Evolutionary conservation across 2,797 vertebrate genomes (phyloP).

Genomic region (Nasua narica): DNA sequence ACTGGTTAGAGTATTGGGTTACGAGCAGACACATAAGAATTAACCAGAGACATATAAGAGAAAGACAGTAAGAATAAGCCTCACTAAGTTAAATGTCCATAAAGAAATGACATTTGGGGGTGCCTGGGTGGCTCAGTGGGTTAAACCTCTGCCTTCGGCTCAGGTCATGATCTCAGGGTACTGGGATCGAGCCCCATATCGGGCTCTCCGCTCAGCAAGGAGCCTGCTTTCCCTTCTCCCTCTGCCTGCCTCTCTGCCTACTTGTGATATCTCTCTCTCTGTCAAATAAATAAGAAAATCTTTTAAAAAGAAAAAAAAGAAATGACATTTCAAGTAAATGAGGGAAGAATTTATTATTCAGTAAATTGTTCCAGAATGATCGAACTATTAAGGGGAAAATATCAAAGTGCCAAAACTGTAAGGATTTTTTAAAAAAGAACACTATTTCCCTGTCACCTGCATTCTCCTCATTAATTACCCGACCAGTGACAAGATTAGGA

Average conservation of each 20-base stretch:
- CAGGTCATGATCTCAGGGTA: too few species aligned
- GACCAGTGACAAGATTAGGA: not conserved
- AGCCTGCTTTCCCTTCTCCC: too few species aligned
- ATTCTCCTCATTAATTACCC: not conserved
- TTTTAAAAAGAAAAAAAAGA: not conserved
- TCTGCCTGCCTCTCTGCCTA: too few species aligned
- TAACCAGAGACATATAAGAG: not conserved
- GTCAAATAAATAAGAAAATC: too few species aligned
- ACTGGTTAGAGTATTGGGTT: not conserved
- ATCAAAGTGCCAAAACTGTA: not conserved
- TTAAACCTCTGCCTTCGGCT: too few species aligned
- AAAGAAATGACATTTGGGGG: not conserved
- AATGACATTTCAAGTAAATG: not conserved
- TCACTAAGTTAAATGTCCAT: not conserved
- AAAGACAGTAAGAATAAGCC: not conserved
- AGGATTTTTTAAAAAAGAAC: not conserved
- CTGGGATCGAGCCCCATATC: too few species aligned
- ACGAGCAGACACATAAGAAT: not conserved
- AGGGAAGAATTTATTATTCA: not conserved
- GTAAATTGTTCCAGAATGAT: not conserved
- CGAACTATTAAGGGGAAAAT: not conserved
- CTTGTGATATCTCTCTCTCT: too few species aligned
- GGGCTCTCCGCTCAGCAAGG: too few species aligned
- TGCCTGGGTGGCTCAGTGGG: too few species aligned
- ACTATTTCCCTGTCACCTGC: not conserved